Conservation (phyloP, 1,140 invertebrate species). For the Dinothrombium tinctorium region DNA sequence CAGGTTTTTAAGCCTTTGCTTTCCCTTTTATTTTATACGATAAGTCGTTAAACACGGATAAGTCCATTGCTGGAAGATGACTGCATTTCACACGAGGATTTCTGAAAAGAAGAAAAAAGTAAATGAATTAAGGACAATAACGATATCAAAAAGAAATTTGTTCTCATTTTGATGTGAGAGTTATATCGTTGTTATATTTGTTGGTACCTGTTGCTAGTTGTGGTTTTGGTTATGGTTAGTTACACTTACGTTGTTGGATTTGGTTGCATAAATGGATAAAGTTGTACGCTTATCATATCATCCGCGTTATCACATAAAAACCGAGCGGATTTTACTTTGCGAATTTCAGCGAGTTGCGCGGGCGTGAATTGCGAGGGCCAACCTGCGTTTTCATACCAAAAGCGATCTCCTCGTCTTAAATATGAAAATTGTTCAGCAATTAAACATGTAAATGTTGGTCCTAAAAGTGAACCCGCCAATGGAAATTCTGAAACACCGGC, state of each 20-base stretch:
- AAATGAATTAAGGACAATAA: no score
- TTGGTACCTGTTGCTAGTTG: no score
- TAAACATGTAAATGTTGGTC: conserved; percentile 53
- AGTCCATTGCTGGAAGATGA: no score
- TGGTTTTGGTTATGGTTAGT: no score
- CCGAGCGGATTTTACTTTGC: conserved; percentile 26
- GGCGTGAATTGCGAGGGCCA: conserved; percentile 34
- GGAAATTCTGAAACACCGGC: conserved; percentile 20
- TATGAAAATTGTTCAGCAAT: conserved; percentile 89
- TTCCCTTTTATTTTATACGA: no score
- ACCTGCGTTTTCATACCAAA: conserved; percentile 73
- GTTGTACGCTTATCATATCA: conserved; percentile 30
- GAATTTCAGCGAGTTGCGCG: conserved; percentile 29
- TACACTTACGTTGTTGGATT: conserved; percentile 1
- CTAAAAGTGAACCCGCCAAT: conserved; percentile 13
- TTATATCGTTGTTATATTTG: no score
- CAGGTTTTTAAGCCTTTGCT: no score
- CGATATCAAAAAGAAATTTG: no score
- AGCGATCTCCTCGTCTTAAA: conserved; percentile 67
- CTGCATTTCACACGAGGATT: no score
- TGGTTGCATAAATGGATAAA: conserved; percentile 16
- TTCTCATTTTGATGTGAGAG: no score
- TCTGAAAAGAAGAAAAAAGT: no score
- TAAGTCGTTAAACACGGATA: no score
- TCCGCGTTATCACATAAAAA: conserved; percentile 33